Base-by-base conservation (phyloP, 2,113 vertebrate species). In the Phyllopteryx taeniolatus region DNA sequence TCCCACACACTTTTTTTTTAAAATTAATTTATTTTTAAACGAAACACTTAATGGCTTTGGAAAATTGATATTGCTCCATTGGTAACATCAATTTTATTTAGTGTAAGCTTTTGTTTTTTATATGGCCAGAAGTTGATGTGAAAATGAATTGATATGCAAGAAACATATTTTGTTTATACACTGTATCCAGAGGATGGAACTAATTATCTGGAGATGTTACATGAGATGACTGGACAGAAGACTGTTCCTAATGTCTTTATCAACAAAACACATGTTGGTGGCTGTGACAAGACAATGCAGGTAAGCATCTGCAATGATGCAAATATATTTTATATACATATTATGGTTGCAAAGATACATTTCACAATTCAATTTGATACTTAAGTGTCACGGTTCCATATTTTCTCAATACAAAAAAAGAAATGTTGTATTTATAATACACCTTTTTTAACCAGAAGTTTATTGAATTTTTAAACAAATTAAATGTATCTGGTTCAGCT, bases 161-260 rank as follows among this genome's bases (percentile, higher is more conserved):
- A 56, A 9, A n/a, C 35, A 42, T 8, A n/a, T 46, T 13, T 44
- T 27, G 13, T 61, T 33, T 53, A 4, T 7, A 13, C 17, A 1
- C 19, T 51, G 68, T 74, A 72, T 79, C 66, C 83, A 99, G 97
- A 94, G 35, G 92, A 96, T 73, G 98, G 98, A 17, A 76, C 89
- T 57, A 90, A 73, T 84, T 94, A 96, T 87, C 96, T 97, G 81
- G 95, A 98, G 51, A 79, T 95, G 19, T 87, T 99, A 67, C 80
- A 76, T 0, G 96, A 96, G 82, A 90, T 98, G 86, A 98, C 96
- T 0, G 94, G 94, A 59, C 97, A 98, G 92, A 96, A 89, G 78
- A 98, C 94, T 0, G 96, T 99, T 70, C 98, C 98, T 49, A 98
- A 91, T 14, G 93, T 99, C 53, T 99, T 99, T 90, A 92, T 99